phyloP scores from a whole-genome alignment of 2,888 invertebrate species.

The Neuroscelio doddi region DNA sequence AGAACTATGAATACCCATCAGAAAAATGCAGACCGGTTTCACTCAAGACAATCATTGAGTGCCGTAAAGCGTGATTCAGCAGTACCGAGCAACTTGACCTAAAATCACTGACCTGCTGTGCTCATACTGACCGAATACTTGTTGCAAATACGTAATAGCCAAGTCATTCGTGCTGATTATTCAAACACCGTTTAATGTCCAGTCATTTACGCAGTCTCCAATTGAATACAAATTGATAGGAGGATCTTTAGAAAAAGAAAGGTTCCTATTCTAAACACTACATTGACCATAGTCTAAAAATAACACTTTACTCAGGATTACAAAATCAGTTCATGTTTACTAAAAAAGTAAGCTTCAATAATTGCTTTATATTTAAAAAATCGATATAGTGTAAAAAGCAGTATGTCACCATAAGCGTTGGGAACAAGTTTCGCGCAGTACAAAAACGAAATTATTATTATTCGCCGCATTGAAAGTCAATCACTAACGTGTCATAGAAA shows the following conservation, averaged over 20 bases:
- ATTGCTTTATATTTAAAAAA: too few relatives aligned
- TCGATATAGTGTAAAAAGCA: too few relatives aligned
- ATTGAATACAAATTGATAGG: constrained; percentile 15
- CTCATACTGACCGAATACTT: constrained; percentile 41
- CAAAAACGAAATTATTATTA: too few relatives aligned
- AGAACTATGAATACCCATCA: background rate
- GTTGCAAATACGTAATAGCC: constrained; percentile 26
- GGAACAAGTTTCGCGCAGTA: too few relatives aligned
- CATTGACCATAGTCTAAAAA: too few relatives aligned
- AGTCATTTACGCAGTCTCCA: constrained; percentile 14
- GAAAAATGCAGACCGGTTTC: constrained; percentile 24
- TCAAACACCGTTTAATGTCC: constrained; percentile 23
- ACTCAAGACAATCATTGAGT: constrained; percentile 19
- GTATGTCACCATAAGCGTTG: too few relatives aligned
- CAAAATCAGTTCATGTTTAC: too few relatives aligned
- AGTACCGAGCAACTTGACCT: constrained; percentile 43
- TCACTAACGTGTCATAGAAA: constrained; percentile 25
- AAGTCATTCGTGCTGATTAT: constrained; percentile 26
- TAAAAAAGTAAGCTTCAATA: too few relatives aligned
- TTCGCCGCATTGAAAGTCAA: constrained; percentile 5
- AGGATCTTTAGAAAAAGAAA: constrained; percentile 2
- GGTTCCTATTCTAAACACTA: too few relatives aligned
- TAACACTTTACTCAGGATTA: too few relatives aligned
- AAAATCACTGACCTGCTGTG: constrained; percentile 51
- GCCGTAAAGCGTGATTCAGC: constrained; percentile 35